These are phyloP conservation scores for Ostrea denselamellosa DNA, from an alignment of 1,140 invertebrate genomes.

Conservation along the genomic window DNA sequence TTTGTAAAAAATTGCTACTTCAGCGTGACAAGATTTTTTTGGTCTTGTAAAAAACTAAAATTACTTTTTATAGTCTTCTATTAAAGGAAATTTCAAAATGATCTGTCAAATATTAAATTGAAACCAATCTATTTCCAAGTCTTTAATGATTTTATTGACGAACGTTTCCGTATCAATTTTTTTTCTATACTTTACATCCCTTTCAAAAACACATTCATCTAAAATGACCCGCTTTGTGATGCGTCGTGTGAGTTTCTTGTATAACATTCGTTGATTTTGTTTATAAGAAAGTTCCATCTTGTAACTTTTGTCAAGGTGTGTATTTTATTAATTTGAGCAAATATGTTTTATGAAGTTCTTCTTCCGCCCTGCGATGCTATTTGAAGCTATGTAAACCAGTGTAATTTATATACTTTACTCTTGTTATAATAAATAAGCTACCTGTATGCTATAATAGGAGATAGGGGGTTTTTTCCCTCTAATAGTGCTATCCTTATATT, in stretches of 20 bases:
- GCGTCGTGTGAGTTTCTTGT: slow-evolving; percentile 2
- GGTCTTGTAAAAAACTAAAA: slow-evolving; percentile 19
- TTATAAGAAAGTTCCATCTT: background rate
- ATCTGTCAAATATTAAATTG: slow-evolving; percentile 10
- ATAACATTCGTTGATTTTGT: background rate
- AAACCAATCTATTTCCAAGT: slow-evolving; percentile 29
- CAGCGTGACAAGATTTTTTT: slow-evolving; percentile 1
- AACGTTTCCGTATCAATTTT: background rate
- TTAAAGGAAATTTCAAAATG: slow-evolving; percentile 27
- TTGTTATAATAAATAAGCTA: no score
- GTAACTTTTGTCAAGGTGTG: background rate
- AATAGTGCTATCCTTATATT: no score
- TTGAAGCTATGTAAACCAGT: no score
- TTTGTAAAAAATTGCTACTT: background rate
- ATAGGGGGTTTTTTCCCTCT: no score
- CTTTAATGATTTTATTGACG: background rate
- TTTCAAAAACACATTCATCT: background rate
- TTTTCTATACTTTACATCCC: background rate
- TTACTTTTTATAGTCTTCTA: slow-evolving; percentile 16
- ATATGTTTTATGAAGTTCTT: background rate
- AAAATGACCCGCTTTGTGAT: background rate
- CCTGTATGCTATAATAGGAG: no score
- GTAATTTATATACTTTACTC: no score
- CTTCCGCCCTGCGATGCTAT: no score
- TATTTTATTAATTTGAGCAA: background rate